A percentile compares a stretch with the other conserved stretches of the same genome.
phyloP scores from a whole-genome alignment of 1,140 invertebrate genomes.

The Apis mellifera region DNA sequence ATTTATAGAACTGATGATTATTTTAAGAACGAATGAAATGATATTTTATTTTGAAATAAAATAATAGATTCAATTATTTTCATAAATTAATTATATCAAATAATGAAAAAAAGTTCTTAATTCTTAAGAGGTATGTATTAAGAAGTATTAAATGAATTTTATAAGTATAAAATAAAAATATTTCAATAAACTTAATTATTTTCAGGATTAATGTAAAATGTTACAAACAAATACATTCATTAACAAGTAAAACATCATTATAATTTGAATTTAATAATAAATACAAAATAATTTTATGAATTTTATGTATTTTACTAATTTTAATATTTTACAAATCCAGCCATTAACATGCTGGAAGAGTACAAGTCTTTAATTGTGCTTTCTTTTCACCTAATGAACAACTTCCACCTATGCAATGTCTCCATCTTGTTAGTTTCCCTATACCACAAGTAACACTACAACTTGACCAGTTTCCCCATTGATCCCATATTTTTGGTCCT shows the following conservation, averaged over 20 bases:
- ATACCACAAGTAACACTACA: slow-evolving; percentile 80
- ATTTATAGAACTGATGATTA: slow-evolving; percentile 68
- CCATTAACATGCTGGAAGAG: slow-evolving; percentile 73
- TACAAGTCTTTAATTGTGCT: slow-evolving; percentile 81
- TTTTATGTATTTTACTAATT: slow-evolving; percentile 68
- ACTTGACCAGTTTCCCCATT: slow-evolving; percentile 79
- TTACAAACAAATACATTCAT: neutral
- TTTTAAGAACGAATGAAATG: slow-evolving; percentile 59
- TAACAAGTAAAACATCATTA: neutral
- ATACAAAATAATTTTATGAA: neutral
- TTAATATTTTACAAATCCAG: neutral
- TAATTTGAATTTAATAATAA: neutral
- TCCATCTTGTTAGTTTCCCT: slow-evolving; percentile 79
- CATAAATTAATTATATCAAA: slow-evolving; percentile 5
- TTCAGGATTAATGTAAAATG: neutral
- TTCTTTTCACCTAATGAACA: slow-evolving; percentile 80
- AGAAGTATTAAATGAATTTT: neutral
- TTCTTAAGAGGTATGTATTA: neutral
- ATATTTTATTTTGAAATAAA: neutral
- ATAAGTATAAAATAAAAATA: neutral
- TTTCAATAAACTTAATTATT: neutral
- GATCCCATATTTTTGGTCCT: slow-evolving; percentile 78
- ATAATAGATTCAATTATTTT: slow-evolving; percentile 6
- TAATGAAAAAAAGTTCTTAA: neutral
- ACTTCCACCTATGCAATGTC: slow-evolving; percentile 78